A percentile compares a stretch with the other conserved stretches of the same genome.
These are phyloP conservation scores for Plestiodon gilberti DNA, from an alignment of 2,113 vertebrate genomes.

Conservation along the genomic window DNA sequence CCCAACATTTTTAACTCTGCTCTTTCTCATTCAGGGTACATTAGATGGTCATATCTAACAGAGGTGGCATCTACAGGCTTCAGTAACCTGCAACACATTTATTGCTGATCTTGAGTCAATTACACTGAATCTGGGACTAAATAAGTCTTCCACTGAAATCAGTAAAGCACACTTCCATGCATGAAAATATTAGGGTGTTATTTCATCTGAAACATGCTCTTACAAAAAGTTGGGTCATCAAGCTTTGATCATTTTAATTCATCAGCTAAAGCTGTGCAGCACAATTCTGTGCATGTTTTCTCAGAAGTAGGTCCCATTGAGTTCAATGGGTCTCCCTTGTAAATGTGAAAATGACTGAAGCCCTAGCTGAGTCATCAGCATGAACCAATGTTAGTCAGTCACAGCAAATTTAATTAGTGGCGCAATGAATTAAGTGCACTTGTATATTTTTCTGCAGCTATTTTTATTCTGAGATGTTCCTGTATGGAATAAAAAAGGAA, in stretches of 20 bases:
- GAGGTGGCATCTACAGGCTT: background rate
- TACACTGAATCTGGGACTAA: background rate
- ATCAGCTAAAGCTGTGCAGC: background rate
- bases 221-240: background rate
- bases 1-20: background rate
- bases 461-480: background rate
- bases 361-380: background rate
- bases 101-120: background rate
- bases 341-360: background rate
- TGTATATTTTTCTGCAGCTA: background rate
- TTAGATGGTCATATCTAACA: background rate
- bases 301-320: background rate
- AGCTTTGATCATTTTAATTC: background rate
- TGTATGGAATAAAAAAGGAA: background rate
- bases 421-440: background rate
- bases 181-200: background rate
- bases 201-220: background rate
- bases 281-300: background rate
- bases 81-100: background rate
- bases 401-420: background rate
- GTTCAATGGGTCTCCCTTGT: background rate
- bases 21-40: background rate
- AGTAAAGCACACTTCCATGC: background rate
- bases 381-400: background rate
- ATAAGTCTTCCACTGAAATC: background rate